A percentile compares a stretch with the other conserved stretches of the same genome.
Conservation (phyloP, 2,797 vertebrate species). For the Sphenodon punctatus region DNA sequence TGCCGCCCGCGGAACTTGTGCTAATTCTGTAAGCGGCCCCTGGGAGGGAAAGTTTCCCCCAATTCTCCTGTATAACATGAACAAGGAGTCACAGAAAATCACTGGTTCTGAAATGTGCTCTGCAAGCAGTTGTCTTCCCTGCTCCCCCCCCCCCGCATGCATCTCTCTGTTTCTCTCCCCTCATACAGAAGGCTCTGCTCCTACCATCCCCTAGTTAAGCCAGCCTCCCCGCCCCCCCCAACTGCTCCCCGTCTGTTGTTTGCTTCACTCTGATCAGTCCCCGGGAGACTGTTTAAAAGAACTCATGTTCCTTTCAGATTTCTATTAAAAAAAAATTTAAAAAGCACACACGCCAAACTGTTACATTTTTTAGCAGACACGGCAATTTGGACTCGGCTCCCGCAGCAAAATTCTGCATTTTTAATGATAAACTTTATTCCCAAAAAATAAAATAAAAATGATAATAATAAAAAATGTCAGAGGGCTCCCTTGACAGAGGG, state of each 20-base stretch:
- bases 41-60: no score
- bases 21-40: no score
- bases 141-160: neutral
- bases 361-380: conserved; percentile 22
- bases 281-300: conserved; percentile 23
- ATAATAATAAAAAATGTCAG: conserved; percentile 32
- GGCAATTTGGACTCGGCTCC: conserved; percentile 15
- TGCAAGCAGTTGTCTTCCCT: no score
- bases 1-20: no score
- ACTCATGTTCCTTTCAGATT: neutral
- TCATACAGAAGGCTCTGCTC: conserved; percentile 41
- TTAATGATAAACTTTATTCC: conserved; percentile 31
- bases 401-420: neutral
- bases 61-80: no score
- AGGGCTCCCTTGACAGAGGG: conserved; percentile 15
- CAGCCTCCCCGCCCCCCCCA: conserved; percentile 27
- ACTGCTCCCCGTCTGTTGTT: conserved; percentile 42
- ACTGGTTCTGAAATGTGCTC: neutral
- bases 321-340: neutral
- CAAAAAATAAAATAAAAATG: no score
- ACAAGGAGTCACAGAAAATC: no score
- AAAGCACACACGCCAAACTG: conserved; percentile 3
- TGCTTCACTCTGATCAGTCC: conserved; percentile 34
- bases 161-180: neutral
- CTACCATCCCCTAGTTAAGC: conserved; percentile 57